These are phyloP conservation scores for Saxidomus purpurata DNA, from an alignment of 1,140 invertebrate genomes.

Conservation along the genomic window DNA sequence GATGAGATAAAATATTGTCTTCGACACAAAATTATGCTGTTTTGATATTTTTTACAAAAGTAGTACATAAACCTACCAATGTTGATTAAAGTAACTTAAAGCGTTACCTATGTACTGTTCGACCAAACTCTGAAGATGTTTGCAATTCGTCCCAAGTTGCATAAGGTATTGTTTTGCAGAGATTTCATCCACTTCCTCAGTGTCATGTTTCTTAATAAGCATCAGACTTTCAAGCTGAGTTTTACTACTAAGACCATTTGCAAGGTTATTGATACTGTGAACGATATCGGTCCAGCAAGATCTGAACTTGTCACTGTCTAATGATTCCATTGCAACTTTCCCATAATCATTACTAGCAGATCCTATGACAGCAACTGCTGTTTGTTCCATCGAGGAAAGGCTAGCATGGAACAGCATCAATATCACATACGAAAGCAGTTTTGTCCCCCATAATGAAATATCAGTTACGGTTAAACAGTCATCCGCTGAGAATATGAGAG, in stretches of 20 bases:
- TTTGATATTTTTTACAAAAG: too few species aligned
- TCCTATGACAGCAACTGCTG: background rate
- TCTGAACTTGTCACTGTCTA: conserved; percentile 7
- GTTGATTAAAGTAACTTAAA: too few species aligned
- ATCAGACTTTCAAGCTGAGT: background rate
- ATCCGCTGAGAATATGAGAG: background rate
- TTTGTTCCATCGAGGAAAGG: background rate
- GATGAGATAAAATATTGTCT: too few species aligned
- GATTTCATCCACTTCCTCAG: background rate
- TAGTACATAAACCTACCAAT: too few species aligned
- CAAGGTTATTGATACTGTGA: background rate
- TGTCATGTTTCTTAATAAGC: background rate
- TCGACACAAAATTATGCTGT: too few species aligned
- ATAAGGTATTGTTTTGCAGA: background rate
- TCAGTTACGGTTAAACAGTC: background rate
- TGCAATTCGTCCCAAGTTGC: background rate
- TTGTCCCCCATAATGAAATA: background rate
- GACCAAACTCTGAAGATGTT: too few species aligned
- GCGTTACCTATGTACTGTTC: too few species aligned
- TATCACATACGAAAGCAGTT: background rate
- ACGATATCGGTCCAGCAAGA: background rate
- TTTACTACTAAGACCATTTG: background rate
- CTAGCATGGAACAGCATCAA: background rate
- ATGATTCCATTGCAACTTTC: background rate
- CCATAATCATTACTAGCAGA: background rate